These are phyloP conservation scores for Drosophila kanapiae DNA, from an alignment of 1,140 invertebrate species.

Conservation along the genomic window DNA sequence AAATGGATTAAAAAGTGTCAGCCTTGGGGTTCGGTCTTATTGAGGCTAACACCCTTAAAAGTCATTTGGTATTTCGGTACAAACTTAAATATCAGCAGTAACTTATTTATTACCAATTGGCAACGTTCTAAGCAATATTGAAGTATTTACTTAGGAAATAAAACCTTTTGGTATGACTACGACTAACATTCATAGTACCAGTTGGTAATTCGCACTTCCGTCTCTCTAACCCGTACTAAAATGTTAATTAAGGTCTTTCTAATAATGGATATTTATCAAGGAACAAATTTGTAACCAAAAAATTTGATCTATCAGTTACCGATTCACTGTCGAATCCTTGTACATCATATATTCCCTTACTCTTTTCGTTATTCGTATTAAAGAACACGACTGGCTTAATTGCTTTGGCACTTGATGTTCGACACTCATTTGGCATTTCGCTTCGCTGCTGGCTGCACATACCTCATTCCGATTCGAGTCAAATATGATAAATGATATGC, in stretches of 20 bases:
- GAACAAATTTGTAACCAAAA: neutral
- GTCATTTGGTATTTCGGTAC: neutral
- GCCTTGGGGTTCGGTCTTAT: neutral
- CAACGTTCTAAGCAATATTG: too few species aligned
- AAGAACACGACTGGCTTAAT: slow-evolving; percentile 19
- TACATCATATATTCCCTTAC: neutral
- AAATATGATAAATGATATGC: slow-evolving; percentile 56
- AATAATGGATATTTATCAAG: neutral
- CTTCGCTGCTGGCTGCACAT: slow-evolving; percentile 25
- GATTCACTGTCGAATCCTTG: neutral
- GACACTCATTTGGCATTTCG: slow-evolving; percentile 41
- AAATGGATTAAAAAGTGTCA: slow-evolving; percentile 35
- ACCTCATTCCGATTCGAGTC: slow-evolving; percentile 36
- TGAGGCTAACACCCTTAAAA: neutral
- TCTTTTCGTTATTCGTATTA: neutral
- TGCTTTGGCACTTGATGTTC: slow-evolving; percentile 46
- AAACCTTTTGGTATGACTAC: too few species aligned
- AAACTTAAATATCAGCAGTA: neutral
- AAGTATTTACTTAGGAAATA: too few species aligned
- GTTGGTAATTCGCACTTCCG: too few species aligned
- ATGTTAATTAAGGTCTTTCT: too few species aligned
- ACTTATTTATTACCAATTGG: too few species aligned
- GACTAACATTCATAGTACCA: too few species aligned
- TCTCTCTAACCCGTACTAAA: too few species aligned
- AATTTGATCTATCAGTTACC: neutral